These are phyloP conservation scores for Vanessa atalanta DNA, from an alignment of 1,140 invertebrate species.

Conservation along the genomic window DNA sequence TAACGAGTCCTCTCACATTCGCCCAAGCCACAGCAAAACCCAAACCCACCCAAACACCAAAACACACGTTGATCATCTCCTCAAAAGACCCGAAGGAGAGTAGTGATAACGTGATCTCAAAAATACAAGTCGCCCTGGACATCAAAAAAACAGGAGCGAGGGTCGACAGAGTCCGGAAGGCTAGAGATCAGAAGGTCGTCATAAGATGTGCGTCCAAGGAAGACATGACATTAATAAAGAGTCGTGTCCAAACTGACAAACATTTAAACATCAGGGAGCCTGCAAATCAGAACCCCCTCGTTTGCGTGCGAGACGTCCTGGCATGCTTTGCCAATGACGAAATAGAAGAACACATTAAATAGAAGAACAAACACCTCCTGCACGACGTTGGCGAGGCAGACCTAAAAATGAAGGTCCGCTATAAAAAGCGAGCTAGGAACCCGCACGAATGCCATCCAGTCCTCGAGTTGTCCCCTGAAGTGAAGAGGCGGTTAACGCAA, in stretches of 20 bases:
- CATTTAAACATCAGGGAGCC: background rate
- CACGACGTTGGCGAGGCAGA: constrained; percentile 22
- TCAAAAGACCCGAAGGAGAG: constrained; percentile 27
- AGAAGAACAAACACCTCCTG: constrained; percentile 39
- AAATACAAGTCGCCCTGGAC: constrained; percentile 29
- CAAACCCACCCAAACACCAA: constrained; percentile 7
- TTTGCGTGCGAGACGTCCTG: constrained; percentile 21
- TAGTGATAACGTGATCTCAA: constrained; percentile 29
- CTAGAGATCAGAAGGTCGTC: background rate
- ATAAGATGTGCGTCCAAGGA: background rate
- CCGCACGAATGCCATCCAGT: constrained; percentile 40
- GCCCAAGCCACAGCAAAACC: background rate
- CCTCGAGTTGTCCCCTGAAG: constrained; percentile 38
- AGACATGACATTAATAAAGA: background rate
- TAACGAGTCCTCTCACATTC: constrained; percentile 2
- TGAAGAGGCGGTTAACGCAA: background rate
- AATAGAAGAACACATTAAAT: constrained; percentile 18
- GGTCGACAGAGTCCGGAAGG: constrained; percentile 34
- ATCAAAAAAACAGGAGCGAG: constrained; percentile 20
- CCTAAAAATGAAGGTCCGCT: constrained; percentile 24
- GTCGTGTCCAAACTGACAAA: background rate
- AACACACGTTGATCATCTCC: constrained; percentile 39
- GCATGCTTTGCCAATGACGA: constrained; percentile 29
- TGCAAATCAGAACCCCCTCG: constrained; percentile 21
- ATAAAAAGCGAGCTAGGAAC: constrained; percentile 44